phyloP scores from a whole-genome alignment of 2,888 invertebrate genomes.

The Acanthoscelides obtectus region DNA sequence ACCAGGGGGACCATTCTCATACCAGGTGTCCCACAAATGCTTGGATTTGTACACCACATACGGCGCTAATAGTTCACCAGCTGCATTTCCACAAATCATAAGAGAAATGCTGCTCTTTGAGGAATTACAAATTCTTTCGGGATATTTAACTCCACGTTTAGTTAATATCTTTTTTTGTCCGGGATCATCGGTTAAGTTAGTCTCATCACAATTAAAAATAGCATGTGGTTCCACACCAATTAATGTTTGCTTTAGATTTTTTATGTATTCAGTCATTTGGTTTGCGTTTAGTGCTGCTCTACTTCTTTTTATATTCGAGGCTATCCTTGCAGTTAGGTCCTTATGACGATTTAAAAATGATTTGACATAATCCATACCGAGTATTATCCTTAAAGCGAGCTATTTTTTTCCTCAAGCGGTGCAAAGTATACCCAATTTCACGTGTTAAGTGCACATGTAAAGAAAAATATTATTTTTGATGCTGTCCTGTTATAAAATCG shows the following conservation, averaged over 20 bases:
- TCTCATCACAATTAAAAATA: constrained; percentile 17
- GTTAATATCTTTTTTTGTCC: constrained; percentile 24
- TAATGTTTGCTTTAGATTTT: background rate
- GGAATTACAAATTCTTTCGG: too few relatives aligned
- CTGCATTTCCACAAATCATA: too few relatives aligned
- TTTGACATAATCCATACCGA: background rate
- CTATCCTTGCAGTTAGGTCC: constrained; percentile 5
- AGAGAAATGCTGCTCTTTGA: constrained; percentile 26
- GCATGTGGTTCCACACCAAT: background rate
- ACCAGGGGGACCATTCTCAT: constrained; percentile 19
- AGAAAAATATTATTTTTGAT: too few relatives aligned
- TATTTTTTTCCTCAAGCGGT: constrained; percentile 1
- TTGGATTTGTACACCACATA: constrained; percentile 30
- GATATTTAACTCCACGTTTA: too few relatives aligned
- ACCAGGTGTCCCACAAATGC: constrained; percentile 10
- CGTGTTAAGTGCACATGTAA: constrained; percentile 1
- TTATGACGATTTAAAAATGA: too few relatives aligned
- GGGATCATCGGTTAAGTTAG: constrained; percentile 35
- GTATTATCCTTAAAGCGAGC: constrained; percentile 4
- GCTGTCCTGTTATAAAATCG: constrained; percentile 6
- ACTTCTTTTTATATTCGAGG: background rate
- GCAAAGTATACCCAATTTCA: too few relatives aligned
- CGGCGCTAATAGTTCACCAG: too few relatives aligned
- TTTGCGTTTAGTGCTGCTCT: background rate
- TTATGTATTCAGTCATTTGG: background rate